Percentiles rank a stretch among this genome's conserved stretches.
phyloP scores from a whole-genome alignment of 2,113 vertebrate species.

The Aegotheles bennettii region DNA sequence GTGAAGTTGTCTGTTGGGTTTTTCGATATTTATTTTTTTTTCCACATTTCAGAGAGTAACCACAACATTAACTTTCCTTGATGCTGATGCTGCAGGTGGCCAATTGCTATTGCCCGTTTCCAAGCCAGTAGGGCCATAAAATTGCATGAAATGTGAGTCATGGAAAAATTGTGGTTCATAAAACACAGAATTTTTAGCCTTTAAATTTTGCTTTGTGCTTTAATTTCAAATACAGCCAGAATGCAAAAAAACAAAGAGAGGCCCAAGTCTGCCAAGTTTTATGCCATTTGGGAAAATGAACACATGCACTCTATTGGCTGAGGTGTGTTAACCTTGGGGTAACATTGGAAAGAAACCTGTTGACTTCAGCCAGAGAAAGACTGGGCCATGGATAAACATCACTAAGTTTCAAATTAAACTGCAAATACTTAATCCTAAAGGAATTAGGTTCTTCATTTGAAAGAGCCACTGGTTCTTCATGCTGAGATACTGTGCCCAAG shows the following conservation, averaged over 20 bases:
- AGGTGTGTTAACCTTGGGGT: not conserved
- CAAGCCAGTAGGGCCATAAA: constrained; percentile 13
- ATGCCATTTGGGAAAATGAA: not conserved
- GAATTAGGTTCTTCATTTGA: constrained; percentile 14
- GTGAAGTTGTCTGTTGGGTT: not conserved
- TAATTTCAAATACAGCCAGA: constrained; percentile 14
- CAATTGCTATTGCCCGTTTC: not conserved
- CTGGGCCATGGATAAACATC: not conserved
- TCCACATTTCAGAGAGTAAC: not conserved
- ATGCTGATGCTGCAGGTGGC: not conserved
- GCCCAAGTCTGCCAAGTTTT: not conserved
- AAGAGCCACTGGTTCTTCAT: constrained; percentile 1
- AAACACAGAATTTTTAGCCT: not conserved
- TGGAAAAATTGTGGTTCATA: constrained; percentile 15
- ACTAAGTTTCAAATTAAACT: constrained; percentile 7
- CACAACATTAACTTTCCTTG: not conserved
- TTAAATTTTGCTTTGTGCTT: not conserved
- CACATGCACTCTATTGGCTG: not conserved
- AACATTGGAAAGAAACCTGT: not conserved
- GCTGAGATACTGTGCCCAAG: not conserved
- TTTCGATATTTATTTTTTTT: not conserved
- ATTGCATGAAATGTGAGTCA: constrained; percentile 2
- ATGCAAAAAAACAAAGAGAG: not conserved
- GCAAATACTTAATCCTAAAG: constrained; percentile 51
- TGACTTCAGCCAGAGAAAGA: constrained; percentile 16